These are phyloP conservation scores for Gari tellinella DNA, from an alignment of 2,888 invertebrate genomes.

Conservation along the genomic window DNA sequence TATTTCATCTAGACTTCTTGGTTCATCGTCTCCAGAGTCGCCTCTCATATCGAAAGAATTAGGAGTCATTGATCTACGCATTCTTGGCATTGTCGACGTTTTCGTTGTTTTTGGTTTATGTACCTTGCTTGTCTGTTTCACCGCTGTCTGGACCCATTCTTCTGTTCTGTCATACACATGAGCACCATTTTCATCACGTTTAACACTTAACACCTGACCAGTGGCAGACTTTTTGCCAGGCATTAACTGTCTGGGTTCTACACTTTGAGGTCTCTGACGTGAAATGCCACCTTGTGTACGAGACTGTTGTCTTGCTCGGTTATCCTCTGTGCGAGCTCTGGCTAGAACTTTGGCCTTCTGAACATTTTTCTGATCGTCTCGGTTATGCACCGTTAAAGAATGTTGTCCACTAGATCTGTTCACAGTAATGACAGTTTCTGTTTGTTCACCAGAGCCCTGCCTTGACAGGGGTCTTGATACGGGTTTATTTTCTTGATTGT, in stretches of 20 bases:
- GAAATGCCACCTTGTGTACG: conserved; percentile 22
- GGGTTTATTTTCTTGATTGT: conserved; percentile 38
- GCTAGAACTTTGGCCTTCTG: conserved; percentile 62
- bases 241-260: conserved; percentile 57
- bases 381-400: conserved; percentile 54
- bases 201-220: conserved; percentile 50
- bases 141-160: conserved; percentile 77
- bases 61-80: conserved; percentile 69
- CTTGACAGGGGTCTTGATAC: conserved; percentile 40
- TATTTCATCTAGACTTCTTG: conserved; percentile 75
- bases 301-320: conserved; percentile 32
- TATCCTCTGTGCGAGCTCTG: conserved; percentile 55
- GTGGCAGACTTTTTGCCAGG: conserved; percentile 32
- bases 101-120: conserved; percentile 43
- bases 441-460: conserved; percentile 49
- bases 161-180: conserved; percentile 71
- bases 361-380: conserved; percentile 14
- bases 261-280: conserved; percentile 62
- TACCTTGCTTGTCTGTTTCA: conserved; percentile 66
- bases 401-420: conserved; percentile 63
- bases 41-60: conserved; percentile 64
- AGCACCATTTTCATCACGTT: conserved; percentile 46
- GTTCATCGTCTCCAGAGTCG: conserved; percentile 63
- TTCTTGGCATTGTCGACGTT: conserved; percentile 37
- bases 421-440: conserved; percentile 64